phyloP scores from a whole-genome alignment of 2,797 vertebrate species.

The Molossus molossus region DNA sequence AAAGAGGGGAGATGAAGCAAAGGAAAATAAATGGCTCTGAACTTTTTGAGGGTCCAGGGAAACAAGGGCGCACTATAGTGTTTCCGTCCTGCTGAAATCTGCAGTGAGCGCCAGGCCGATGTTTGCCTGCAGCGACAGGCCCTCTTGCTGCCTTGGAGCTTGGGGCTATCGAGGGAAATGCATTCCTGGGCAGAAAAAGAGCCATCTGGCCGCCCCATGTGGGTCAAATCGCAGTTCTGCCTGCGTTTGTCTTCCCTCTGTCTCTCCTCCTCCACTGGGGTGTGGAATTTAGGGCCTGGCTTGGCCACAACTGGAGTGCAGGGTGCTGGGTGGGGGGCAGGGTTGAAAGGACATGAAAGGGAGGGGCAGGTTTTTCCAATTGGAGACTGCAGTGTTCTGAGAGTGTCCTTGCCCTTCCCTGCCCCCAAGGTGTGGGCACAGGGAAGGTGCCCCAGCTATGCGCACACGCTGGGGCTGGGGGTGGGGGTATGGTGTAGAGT shows the following conservation, averaged over 20 bases:
- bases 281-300: not conserved
- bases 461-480: not conserved
- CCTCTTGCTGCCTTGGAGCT: not conserved
- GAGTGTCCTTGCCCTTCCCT: not conserved
- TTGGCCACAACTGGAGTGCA: rapidly evolving
- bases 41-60: not conserved
- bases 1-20: conserved; percentile 26
- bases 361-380: not conserved
- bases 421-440: not conserved
- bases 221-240: not conserved
- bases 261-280: not conserved
- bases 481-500: not conserved
- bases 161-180: not conserved
- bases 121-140: not conserved
- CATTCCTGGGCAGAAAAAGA: conserved; percentile 9
- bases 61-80: not conserved
- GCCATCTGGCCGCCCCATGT: conserved; percentile 11
- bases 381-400: not conserved
- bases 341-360: not conserved
- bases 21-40: conserved; percentile 46
- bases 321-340: not conserved
- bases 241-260: not conserved
- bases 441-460: not conserved
- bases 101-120: not conserved
- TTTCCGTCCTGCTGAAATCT: not conserved